Percentiles rank a stretch among this genome's conserved stretches.
These are phyloP conservation scores for Dicentrarchus labrax DNA, from an alignment of 2,113 vertebrate species.

Conservation along the genomic window DNA sequence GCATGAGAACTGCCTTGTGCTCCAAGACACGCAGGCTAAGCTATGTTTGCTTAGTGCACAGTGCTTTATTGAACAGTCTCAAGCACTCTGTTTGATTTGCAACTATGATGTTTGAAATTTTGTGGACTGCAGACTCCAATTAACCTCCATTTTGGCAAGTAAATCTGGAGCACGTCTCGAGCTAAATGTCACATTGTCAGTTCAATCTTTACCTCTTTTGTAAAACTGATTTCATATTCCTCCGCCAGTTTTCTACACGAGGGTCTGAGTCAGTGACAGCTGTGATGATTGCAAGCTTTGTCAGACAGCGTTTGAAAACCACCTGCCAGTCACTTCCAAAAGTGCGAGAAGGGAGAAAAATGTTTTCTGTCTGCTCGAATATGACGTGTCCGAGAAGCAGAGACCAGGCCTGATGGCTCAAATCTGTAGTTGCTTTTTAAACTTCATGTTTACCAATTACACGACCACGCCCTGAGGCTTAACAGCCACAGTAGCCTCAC, in stretches of 20 bases:
- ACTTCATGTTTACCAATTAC: conserved; percentile 62
- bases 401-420: conserved; percentile 37
- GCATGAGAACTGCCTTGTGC: neutral
- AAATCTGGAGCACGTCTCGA: conserved; percentile 31
- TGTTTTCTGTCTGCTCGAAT: conserved; percentile 33
- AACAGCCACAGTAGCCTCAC: conserved; percentile 59
- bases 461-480: conserved; percentile 60
- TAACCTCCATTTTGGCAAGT: conserved; percentile 22
- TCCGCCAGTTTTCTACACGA: conserved; percentile 19
- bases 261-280: conserved; percentile 47
- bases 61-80: conserved; percentile 37
- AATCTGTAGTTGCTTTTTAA: conserved; percentile 59
- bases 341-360: conserved; percentile 29
- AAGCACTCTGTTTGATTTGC: conserved; percentile 37
- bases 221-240: conserved; percentile 32
- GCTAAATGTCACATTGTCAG: conserved; percentile 60
- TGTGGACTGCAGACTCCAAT: conserved; percentile 14
- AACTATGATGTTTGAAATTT: conserved; percentile 20
- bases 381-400: conserved; percentile 13
- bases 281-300: conserved; percentile 42
- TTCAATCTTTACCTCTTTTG: neutral
- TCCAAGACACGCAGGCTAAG: conserved; percentile 16
- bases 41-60: conserved; percentile 36
- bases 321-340: conserved; percentile 50
- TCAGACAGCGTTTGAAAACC: conserved; percentile 43